Evolutionary conservation across 2,888 invertebrate genomes (phyloP).

Genomic region (Salticus scenicus): DNA sequence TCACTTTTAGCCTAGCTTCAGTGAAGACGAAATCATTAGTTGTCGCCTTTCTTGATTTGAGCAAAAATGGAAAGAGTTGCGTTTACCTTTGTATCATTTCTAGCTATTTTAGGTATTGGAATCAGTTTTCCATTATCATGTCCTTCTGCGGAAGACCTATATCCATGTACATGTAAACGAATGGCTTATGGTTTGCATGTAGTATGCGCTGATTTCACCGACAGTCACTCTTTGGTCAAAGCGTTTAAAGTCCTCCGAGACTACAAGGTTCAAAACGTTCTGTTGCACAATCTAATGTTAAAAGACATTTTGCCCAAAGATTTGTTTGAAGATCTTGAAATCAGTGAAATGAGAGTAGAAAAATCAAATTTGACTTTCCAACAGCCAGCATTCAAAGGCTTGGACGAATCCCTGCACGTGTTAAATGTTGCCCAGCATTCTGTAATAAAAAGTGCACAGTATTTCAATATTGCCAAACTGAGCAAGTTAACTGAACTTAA

Average conservation of each 20-base stretch:
- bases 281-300: conserved; percentile 35
- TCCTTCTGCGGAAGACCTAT: conserved; percentile 27
- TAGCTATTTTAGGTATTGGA: neutral
- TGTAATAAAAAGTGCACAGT: conserved; percentile 25
- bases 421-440: conserved; percentile 48
- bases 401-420: conserved; percentile 31
- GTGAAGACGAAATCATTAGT: neutral
- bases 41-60: neutral
- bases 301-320: conserved; percentile 26
- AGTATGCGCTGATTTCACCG: conserved; percentile 37
- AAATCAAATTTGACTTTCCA: conserved; percentile 33
- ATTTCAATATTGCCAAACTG: conserved; percentile 38
- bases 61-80: neutral
- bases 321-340: conserved; percentile 48
- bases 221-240: conserved; percentile 2
- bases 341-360: conserved; percentile 32
- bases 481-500: conserved; percentile 26
- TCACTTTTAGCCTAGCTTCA: neutral
- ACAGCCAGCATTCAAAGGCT: conserved; percentile 41
- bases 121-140: conserved; percentile 17
- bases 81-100: neutral
- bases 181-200: conserved; percentile 37
- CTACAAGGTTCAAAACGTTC: conserved; percentile 44
- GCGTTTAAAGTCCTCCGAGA: conserved; percentile 53
- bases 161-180: conserved; percentile 46